Evolutionary conservation across 2,888 invertebrate species (phyloP), one percentile per base, ranked within the genome.

Genomic region (Philaethria dido): DNA sequence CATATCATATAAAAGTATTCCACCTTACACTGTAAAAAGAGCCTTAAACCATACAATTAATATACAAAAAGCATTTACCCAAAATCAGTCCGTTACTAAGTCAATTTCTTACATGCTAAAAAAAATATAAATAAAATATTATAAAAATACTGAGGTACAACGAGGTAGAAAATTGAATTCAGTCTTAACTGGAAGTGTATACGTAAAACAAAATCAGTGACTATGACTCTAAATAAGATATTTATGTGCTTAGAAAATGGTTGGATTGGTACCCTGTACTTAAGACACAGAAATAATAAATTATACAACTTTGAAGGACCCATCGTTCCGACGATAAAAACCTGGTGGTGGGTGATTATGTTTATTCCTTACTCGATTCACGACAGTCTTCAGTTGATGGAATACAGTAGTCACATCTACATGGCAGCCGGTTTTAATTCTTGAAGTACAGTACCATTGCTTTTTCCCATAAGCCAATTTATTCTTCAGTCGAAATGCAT

Each of bases 381-480:
- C 85, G 16, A 85, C 68, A 59, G 78, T 85, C 1, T 85, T 85
- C 2, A 78, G 72, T n/a, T 80, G 77, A 39, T 85, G 83, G 1
- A 84, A 73, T 0, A 83, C 82, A 0, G 90, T 90, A 3, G 86
- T 90, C 1, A 90, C 80, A 67, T 88, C 90, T 11, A 88, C 91
- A n/a, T 83, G 84, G 69, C 91, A 91, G 16, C 89, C 89, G 1
- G 88, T 86, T 72, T 89, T 89, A 0, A 80, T 84, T 2, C 91
- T 79, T 0, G 88, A 87, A 36, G 86, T 88, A 63, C 91, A 91
- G 69, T 91, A 91, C 91, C 91, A 91, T 68, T 91, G 91, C 66
- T 90, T 90, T 75, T 89, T 91, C 33, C 91, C 90, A 74, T 89
- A 88, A 0, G 91, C 91, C 59, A 91, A 73, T 76, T 89, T 90